These are phyloP conservation scores for Tenualosa ilisha DNA, from an alignment of 2,797 vertebrate species.

Conservation along the genomic window DNA sequence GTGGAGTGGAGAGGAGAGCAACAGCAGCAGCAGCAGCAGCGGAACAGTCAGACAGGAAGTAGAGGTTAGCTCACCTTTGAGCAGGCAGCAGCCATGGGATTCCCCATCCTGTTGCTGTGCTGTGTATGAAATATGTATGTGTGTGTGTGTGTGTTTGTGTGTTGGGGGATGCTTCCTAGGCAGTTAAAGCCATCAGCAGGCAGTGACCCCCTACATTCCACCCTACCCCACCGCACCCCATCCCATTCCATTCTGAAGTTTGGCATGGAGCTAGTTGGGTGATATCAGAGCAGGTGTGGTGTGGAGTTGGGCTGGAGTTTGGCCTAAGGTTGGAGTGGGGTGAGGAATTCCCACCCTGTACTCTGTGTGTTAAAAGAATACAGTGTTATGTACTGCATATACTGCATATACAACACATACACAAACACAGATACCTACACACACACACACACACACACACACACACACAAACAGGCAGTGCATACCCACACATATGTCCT, in stretches of 20 bases:
- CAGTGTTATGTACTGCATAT: neutral
- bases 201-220: constrained; percentile 20
- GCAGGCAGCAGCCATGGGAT: constrained; percentile 13
- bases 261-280: neutral
- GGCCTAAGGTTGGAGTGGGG: neutral
- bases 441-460: neutral
- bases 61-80: constrained; percentile 21
- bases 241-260: constrained; percentile 1
- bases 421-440: neutral
- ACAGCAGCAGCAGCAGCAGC: constrained; percentile 21
- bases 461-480: neutral
- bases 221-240: neutral
- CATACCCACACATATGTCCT: too few species aligned
- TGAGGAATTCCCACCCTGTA: neutral
- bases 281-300: neutral
- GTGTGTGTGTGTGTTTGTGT: constrained; percentile 29
- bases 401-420: too few species aligned
- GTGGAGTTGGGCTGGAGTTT: neutral
- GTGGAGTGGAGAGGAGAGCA: neutral
- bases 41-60: constrained; percentile 44
- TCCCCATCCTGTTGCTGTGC: constrained; percentile 13
- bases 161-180: neutral
- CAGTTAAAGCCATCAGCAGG: neutral
- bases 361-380: neutral
- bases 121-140: constrained; percentile 8